Evolutionary conservation across 2,113 vertebrate genomes (phyloP), one percentile per base, ranked within the genome.

Genomic region (Eretmochelys imbricata): DNA sequence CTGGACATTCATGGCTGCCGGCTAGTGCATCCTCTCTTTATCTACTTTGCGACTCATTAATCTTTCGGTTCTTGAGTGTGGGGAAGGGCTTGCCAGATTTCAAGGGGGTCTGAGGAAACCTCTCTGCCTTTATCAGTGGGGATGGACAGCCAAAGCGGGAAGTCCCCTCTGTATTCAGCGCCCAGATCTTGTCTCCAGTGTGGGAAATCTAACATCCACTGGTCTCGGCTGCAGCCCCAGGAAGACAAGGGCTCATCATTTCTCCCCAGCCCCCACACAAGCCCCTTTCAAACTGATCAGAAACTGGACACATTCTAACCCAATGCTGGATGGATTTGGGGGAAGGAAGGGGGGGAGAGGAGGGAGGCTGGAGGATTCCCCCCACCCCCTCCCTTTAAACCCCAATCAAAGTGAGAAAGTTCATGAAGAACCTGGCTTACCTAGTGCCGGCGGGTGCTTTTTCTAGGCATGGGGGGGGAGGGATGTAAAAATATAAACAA

Each of bases 1-100:
- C 76, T 93, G 94, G 88, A 93, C 91, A 11, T 95, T 94, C 96
- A 96, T 95, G 92, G 80, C 92, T 90, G 82, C 84, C 48, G 50
- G 84, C 69, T 94, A 93, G 84, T 69, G 75, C 89, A 91, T 80
- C 93, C 75, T 85, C 89, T 53, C 88, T 55, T 57, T 86, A 75
- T 82, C 62, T 31, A 87, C 51, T 51, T 17, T 27, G 78, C 48
- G 1, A 42, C 35, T 75, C 48, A 84, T 93, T 93, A 89, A 91
- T 79, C 84, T 89, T 79, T 53, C 50, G 24, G 35, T 13, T 24
- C 84, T 16, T 10, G 38, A 54, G 9, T n/a, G 38, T 5, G 8
- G 55, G 62, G 51, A 42, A 8, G 14, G 29, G 10, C 22, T 42
- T 10, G 6, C 24, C 5, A 4, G 54, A 25, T 48, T 76, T 2